Percentiles rank a stretch among this genome's conserved stretches.
Evolutionary conservation across 1,140 invertebrate species (phyloP).

Genomic region (Onthophagus taurus): DNA sequence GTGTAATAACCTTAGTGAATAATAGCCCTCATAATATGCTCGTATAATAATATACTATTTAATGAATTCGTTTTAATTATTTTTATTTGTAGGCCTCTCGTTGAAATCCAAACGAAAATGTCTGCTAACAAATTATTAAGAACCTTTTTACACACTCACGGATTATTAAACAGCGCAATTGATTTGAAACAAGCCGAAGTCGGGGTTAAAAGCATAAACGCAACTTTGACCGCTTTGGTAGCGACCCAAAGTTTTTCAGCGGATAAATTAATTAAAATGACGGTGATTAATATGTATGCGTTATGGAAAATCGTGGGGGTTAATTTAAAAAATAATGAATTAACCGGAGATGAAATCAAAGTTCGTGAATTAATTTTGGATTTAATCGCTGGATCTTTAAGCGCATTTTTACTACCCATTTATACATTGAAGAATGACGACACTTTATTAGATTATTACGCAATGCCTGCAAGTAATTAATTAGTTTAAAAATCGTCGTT

Average conservation of each 20-base stretch:
- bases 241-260: constrained; percentile 67
- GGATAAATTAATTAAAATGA: constrained; percentile 66
- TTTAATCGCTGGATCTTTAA: constrained; percentile 56
- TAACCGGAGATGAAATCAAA: constrained; percentile 45
- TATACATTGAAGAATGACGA: constrained; percentile 52
- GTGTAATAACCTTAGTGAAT: too few species aligned
- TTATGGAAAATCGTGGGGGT: constrained; percentile 50
- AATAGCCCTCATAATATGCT: too few species aligned
- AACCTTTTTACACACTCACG: constrained; percentile 59
- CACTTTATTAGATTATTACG: constrained; percentile 53
- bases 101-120: constrained; percentile 48
- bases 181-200: constrained; percentile 49
- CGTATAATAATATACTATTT: too few species aligned
- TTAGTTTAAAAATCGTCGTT: constrained; percentile 9
- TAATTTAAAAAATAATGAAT: constrained; percentile 36
- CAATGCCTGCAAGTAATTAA: constrained; percentile 56
- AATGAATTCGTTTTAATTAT: too few species aligned
- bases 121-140: constrained; percentile 58
- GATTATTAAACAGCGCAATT: constrained; percentile 48
- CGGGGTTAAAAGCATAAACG: constrained; percentile 52
- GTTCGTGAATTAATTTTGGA: constrained; percentile 51
- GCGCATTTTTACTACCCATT: constrained; percentile 61
- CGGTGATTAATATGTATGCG: constrained; percentile 64
- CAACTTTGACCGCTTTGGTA: constrained; percentile 61
- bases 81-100: constrained; percentile 34